Conservation (phyloP, 2,113 vertebrate species). For the Nothoprocta pentlandii region DNA sequence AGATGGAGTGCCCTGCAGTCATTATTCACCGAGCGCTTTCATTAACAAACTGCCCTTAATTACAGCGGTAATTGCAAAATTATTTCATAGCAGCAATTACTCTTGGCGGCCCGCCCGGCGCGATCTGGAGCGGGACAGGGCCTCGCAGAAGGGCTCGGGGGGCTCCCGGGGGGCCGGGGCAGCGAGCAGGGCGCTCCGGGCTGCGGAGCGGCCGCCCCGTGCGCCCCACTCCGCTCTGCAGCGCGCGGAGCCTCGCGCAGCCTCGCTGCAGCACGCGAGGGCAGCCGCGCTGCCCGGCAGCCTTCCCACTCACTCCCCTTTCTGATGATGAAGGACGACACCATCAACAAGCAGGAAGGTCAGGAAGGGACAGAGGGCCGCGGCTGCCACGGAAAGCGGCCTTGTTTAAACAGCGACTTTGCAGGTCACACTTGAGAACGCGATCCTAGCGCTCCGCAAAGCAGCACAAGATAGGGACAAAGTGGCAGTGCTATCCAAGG, state of each 20-base stretch:
- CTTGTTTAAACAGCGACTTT: background rate
- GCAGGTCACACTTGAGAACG: background rate
- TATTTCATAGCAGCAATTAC: conserved; percentile 82
- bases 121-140: conserved; percentile 62
- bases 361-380: background rate
- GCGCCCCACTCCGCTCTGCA: too few relatives aligned
- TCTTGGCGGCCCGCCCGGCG: conserved; percentile 77
- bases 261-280: too few relatives aligned
- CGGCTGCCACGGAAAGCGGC: background rate
- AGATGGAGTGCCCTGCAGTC: conserved; percentile 76
- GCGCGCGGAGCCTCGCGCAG: too few relatives aligned
- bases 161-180: too few relatives aligned
- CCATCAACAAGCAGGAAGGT: background rate
- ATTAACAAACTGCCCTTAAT: conserved; percentile 88
- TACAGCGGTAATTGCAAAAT: conserved; percentile 83
- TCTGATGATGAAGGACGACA: background rate
- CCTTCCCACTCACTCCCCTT: too few relatives aligned
- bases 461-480: conserved; percentile 33
- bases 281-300: too few relatives aligned
- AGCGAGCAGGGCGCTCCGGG: too few relatives aligned
- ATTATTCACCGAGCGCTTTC: conserved; percentile 77
- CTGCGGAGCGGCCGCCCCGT: too few relatives aligned
- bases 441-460: background rate
- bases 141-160: too few relatives aligned
- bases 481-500: conserved; percentile 26